Evolutionary conservation across 2,113 vertebrate species (phyloP), one percentile per base, ranked within the genome.

Genomic region (Corythaeola cristata): DNA sequence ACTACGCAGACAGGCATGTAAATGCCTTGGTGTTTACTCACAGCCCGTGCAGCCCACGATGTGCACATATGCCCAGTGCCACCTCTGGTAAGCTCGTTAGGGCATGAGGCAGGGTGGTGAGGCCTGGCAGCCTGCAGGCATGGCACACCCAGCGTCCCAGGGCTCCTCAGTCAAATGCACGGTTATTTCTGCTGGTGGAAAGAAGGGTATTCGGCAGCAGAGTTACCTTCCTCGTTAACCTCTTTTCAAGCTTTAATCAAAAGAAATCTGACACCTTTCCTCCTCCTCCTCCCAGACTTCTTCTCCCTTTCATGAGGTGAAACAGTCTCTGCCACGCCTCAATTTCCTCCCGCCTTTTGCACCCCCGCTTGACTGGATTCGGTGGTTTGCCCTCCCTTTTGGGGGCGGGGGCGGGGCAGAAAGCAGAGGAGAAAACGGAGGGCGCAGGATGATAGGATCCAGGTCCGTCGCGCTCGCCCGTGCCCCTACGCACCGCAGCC

Each of bases 101-200:
- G 60, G 11, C 15, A 4, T 7, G 28, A 41, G 44, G 50, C 35
- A 16, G 21, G 17, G 59, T 63, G 19, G 7, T 0, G 28, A 6
- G 7, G 44, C 26, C 47, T 3, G 15, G 33, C 41, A 28, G 60
- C 35, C 15, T 1, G 0, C 67, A 33, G 56, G 18, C 52, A 7
- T 15, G 4, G 50, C 0, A 2, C 26, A 3, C 49, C 15, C 2
- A 1, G 50, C 17, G 21, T 26, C 12, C 18, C 0, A 1, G 8
- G 32, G 41, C 32, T n/a, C 59, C 55, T 32, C 44, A 3, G 37
- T 8, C 49, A 72, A 59, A 32, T 1, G 2, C 32, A 6, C 3
- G 0, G 52, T 55, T 50, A 20, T 17, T 58, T 53, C 67, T 76
- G 67, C 56, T 27, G 13, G 10, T 5, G 11, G 1, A 37, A 73